Base-by-base conservation (phyloP, 2,888 invertebrate species). In the Nezara viridula region DNA sequence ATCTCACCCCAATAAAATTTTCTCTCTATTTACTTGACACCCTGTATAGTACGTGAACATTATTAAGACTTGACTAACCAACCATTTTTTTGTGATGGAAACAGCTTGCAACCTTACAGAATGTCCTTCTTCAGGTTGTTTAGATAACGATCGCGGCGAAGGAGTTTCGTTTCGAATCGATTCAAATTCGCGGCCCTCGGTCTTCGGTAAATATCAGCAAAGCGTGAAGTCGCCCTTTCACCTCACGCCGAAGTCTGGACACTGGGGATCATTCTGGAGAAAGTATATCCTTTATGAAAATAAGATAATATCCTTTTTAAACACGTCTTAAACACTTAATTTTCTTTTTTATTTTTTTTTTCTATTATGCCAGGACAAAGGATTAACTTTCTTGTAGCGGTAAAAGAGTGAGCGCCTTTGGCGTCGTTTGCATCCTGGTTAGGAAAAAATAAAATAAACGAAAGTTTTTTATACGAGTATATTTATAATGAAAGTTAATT, bases 261-360 rank as follows among this genome's bases (percentile, higher is more conserved):
- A 77, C 44, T 24, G 14, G 14, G 44, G 81, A 81, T 81, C 81
- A 47, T 81, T 73, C 32, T 2, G 44, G 81, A 44, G 81, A 81
- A 81, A 81, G 81, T 81, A 44, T 81, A 81, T 81, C 81, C 44
- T 37, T n/a, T 40, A 44, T 10, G 44, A 81, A n/a, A 81, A 81
- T 44, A 81, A 81, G 81, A 47, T 81, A 47, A 81, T 81, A 44
- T 81, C 81, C 44, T 81, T 81, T 81, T 81, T 81, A 81, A 44
- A 77, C 77, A 60, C 24, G 19, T n/a, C 77, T 40, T 77, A 40
- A 77, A 44, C 5, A 16, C 81, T 47, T 44, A 40, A 81, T 81
- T 81, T 81, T 10, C 12, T n/a, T 81, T 81, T n/a, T n/a, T 77
- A 40, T 40, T 40, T 40, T 14, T 44, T 81, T 60, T 60, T 27